phyloP scores from a whole-genome alignment of 1,140 invertebrate species.

The Wiebesia pumilae region DNA sequence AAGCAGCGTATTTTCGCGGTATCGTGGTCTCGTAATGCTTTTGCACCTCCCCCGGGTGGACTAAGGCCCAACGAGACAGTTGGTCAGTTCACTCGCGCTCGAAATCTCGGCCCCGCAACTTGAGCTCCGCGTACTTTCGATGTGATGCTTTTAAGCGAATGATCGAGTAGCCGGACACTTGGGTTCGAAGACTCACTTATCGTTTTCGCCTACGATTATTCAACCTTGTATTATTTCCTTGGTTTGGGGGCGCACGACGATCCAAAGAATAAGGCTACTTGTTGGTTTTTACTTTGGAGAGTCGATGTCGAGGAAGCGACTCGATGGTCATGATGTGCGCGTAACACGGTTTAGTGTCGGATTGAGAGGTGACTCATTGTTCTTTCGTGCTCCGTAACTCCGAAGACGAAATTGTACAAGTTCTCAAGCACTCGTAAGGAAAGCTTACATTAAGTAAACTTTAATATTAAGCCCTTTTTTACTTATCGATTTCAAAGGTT shows the following conservation, averaged over 20 bases:
- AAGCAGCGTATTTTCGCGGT: not conserved
- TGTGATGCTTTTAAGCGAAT: not conserved
- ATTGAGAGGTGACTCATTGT: not conserved
- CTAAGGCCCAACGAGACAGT: not conserved
- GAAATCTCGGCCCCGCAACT: slow-evolving; percentile 9
- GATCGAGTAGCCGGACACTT: not conserved
- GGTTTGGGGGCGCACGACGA: not conserved
- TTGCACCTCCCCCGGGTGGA: not conserved
- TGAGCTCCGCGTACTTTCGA: not conserved
- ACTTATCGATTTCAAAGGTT: no score
- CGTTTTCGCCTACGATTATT: not conserved
- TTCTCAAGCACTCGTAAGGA: no score
- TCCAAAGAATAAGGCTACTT: not conserved
- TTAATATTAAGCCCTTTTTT: no score
- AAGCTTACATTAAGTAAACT: no score
- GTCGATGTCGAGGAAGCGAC: not conserved
- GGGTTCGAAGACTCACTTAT: not conserved
- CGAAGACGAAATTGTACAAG: no score
- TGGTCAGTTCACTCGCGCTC: slow-evolving; percentile 1
- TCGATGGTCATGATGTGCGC: not conserved
- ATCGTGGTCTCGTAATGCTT: not conserved
- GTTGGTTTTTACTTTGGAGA: not conserved
- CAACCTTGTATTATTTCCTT: no score
- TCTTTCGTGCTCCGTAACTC: not conserved
- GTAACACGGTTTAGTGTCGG: not conserved